Evolutionary conservation across 2,797 vertebrate genomes (phyloP), one percentile per base, ranked within the genome.

Genomic region (Mergus octosetaceus): DNA sequence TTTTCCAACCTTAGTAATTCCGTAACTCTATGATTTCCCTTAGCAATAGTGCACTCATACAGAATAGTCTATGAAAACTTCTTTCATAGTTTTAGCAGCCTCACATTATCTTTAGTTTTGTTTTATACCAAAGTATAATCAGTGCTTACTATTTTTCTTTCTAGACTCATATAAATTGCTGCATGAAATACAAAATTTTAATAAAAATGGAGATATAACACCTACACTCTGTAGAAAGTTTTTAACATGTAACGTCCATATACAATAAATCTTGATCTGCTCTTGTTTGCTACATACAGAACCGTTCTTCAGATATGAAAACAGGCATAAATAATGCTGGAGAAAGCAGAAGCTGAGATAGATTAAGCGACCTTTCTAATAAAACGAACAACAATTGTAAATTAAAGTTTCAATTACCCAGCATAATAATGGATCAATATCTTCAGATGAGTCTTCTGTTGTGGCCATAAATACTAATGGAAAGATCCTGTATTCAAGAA

Each of bases 341-440:
- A 90, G 79, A 73, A 94, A 84, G 82, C 51, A 66, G 56, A 88
- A 81, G 27, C 70, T 88, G 89, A 56, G 85, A 71, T 57, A 70
- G 87, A 93, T 94, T 86, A 88, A 95, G 41, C 94, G 89, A 92
- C 73, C 73, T 88, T 88, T 86, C 77, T 87, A 93, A 88, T 73
- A 82, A 84, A 94, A 86, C 30, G 20, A 88, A 45, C 68, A 76
- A 68, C 91, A 94, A 93, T 70, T 88, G 73, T 88, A 89, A 95
- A 93, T 94, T 94, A 73, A 94, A 66, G 41, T 88, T 95, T 91
- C 73, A 79, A 87, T 91, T 94, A 84, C n/a, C 45, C 70, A 73
- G 39, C 70, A 53, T 81, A 72, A 30, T 58, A 91, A 15, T 75
- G 79, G 82, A 95, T 96, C 94, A 60, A 38, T 95, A 92, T 69